Conservation (phyloP, 2,888 invertebrate genomes). For the Theretra japonica region DNA sequence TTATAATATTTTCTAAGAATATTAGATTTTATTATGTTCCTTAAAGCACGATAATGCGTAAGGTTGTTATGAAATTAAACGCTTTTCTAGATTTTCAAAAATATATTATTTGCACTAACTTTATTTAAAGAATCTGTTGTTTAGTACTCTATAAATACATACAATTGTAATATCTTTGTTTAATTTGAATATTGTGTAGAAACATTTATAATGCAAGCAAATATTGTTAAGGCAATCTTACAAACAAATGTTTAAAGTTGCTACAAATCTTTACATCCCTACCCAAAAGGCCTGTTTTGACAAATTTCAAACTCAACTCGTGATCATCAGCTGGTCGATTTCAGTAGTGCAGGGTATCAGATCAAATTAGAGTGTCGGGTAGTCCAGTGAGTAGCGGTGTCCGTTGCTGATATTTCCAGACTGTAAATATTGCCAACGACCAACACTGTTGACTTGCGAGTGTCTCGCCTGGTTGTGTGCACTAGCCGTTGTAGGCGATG, state of each 20-base stretch:
- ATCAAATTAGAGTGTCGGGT: constrained; percentile 60
- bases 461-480: constrained; percentile 73
- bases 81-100: constrained; percentile 34
- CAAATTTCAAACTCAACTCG: constrained; percentile 59
- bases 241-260: constrained; percentile 64
- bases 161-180: not conserved
- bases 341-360: constrained; percentile 72
- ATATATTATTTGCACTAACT: not conserved
- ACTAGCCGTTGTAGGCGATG: constrained; percentile 82
- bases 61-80: constrained; percentile 66
- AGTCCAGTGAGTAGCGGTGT: constrained; percentile 75
- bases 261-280: constrained; percentile 38
- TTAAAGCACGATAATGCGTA: constrained; percentile 50
- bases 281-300: constrained; percentile 34
- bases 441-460: constrained; percentile 73
- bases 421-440: constrained; percentile 77
- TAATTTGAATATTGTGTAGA: constrained; percentile 24
- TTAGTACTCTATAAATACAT: not conserved
- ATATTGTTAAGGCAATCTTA: constrained; percentile 75
- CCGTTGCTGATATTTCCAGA: constrained; percentile 82
- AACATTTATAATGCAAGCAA: constrained; percentile 28
- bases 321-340: constrained; percentile 54
- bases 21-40: constrained; percentile 31
- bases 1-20: not conserved
- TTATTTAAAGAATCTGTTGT: not conserved